Base-by-base conservation (phyloP, 2,797 vertebrate genomes). In the Siniperca obscura region DNA sequence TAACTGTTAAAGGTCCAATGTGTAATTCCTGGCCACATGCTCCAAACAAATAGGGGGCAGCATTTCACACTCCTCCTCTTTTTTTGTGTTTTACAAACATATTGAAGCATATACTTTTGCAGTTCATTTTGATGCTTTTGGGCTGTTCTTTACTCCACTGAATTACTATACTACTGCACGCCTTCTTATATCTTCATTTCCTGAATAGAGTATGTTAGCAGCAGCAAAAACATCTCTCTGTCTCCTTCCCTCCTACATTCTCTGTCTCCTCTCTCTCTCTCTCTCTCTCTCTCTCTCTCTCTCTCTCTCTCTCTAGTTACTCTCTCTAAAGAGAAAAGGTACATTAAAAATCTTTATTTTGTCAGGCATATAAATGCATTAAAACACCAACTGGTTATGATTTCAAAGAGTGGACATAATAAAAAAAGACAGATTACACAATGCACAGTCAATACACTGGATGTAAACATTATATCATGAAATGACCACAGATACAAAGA, bases 261-360 rank as follows among this genome's bases (percentile, higher is more conserved):
- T 30, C 27, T 30, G 27, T 30, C 27, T 30, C 27, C 27, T 30
- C 27, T 30, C 27, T 40, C 12, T 48, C 12, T 72, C 68, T 70
- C 38, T 66, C 38, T n/a, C 59, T 53, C 34, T n/a, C n/a, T n/a
- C n/a, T 70, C 68, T 70, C n/a, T n/a, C 27, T 30, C 27, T 30
- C 27, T 40, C 12, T 48, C 12, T 40, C 12, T 48, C 12, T 72
- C 68, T 70, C 36, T 12, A 19, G n/a, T 52, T 42, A 30, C 4
- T 1, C n/a, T n/a, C n/a, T 70, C 68, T 70, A 70, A 55, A 70
- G 55, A 30, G 56, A 52, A 40, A 55, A 40, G 25, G 5, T 42
- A 27, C 17, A 21, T 27, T 21, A 17, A 55, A 70, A 42, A 44
- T 36, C 68, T 36, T 21, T 44, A 27, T 42, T 56, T 42, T 56